Evolutionary conservation across 2,797 vertebrate genomes (phyloP), one percentile per base, ranked within the genome.

Genomic region (Spheniscus humboldti): DNA sequence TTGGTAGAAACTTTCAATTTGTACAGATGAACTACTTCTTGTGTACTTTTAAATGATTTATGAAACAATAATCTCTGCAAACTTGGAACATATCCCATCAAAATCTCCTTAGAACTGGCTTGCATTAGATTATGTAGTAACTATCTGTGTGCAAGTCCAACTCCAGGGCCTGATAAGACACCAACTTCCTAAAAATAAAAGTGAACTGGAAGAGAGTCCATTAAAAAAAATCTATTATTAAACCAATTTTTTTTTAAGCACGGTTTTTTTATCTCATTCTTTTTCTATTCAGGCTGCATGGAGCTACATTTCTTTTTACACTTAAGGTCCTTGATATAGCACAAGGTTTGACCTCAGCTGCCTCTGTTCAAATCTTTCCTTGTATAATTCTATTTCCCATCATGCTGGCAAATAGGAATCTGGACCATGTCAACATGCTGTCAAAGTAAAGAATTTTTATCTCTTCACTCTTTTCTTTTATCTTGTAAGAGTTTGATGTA

Each of bases 231-330:
- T 19, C 8, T 86, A 63, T 69, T 71, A 31, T 67, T 82, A 74
- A 74, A 69, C 3, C 0, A 0, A 0, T 30, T 45, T 56, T 56
- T 68, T 23, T 37, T 81, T 45, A 57, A 67, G 24, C 28, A 35
- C 0, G 0, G 1, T 1, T 8, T 82, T 80, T 85, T 27, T 18
- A 23, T 69, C 47, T 69, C 9, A 22, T 75, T 86, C 22, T 83
- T 23, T 84, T 92, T 90, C 37, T 86, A 8, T 88, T 75, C 50
- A 30, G n/a, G 8, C 50, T 88, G 11, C 37, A 69, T n/a, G 39
- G 33, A 84, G 35, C 7, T 85, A 22, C 37, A 41, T 71, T 37
- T 82, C 47, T 85, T 95, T 92, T 60, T 64, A 73, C 7, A 28
- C 30, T 18, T 59, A 23, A 48, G 35, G 15, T 92, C 17, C 23